Evolutionary conservation across 2,888 invertebrate genomes (phyloP), one percentile per base, ranked within the genome.

Genomic region (Cephus pygmeus): DNA sequence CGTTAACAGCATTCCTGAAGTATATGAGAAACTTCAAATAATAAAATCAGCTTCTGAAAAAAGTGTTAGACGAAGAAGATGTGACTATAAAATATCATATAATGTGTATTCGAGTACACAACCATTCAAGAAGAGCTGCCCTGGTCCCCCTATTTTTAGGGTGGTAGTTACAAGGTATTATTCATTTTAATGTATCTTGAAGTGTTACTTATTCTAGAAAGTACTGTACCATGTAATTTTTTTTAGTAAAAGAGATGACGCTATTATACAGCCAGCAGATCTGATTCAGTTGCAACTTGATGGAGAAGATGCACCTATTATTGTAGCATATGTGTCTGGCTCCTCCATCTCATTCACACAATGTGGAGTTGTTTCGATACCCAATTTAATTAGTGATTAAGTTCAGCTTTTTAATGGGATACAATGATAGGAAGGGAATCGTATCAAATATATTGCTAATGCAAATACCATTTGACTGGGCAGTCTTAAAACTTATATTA

Each of bases 281-380:
- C 77, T 91, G 33, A 87, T 87, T 80, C 88, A 89, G 34, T 76
- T 91, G 40, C 87, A 89, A 73, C 88, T 89, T 79, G 90, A 90
- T 76, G 86, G 88, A 71, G 88, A 87, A 76, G 87, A 86, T 36
- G 84, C 86, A 11, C 87, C 90, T 69, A 85, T 90, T 75, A 81
- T 91, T 11, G 83, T 91, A 36, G 91, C 91, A 36, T 83, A 86
- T 30, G 90, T 90, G 34, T 88, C 90, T 3, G 84, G 83, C 69
- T 86, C 88, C 71, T 84, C 89, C 30, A 90, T 90, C 79, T 87
- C 88, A 34, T 91, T 88, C 76, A 82, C 89, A 73, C 90, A 91
- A 78, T 86, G 87, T 36, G 90, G 90, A 80, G 83, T 86, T 77
- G 85, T 91, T 76, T 83, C 85, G 4, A 80, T 91, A 76, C 90